Evolutionary conservation across 2,113 vertebrate genomes (phyloP), one percentile per base, ranked within the genome.

Genomic region (Trochalopteron elliotii): DNA sequence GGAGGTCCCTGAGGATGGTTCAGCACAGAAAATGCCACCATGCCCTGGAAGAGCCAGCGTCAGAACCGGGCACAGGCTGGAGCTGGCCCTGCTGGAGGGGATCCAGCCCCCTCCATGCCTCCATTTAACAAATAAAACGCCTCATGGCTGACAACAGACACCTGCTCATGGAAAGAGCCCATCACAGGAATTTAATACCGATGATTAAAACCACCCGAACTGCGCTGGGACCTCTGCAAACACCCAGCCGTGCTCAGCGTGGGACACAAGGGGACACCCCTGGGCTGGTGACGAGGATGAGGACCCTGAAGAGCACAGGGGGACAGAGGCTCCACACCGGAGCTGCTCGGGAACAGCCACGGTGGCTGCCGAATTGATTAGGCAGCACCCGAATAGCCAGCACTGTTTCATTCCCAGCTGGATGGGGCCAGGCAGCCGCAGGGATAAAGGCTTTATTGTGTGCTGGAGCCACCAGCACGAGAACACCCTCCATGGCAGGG

Each of bases 391-490:
- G 47, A 80, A 94, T n/a, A 90, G 84, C 70, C 67, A 1, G 88
- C 68, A 61, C 91, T 95, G 93, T 95, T 59, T 14, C 11, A 4
- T 55, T 49, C 91, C 88, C 93, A 93, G 96, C 93, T 91, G 95
- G 94, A 87, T 3, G 63, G 86, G 76, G 83, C 94, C 70, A 11
- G 67, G 92, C 95, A n/a, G 88, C 23, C 40, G 1, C 39, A 9
- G 75, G 76, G 91, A 86, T 44, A 96, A 94, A 95, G 89, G 91
- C 61, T 74, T 83, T 33, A 94, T 94, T 96, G 95, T 97, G 90
- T 3, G 1, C 75, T 28, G 83, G 57, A 49, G 72, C 95, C 50
- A 71, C 56, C 72, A 64, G 78, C 11, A 3, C 7, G 2, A 87
- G 52, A 19, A 5, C 83, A 84, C 19, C 33, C 90, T 52, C 78